Conservation (phyloP, 2,888 invertebrate species). For the Dicranocentrus wangi region DNA sequence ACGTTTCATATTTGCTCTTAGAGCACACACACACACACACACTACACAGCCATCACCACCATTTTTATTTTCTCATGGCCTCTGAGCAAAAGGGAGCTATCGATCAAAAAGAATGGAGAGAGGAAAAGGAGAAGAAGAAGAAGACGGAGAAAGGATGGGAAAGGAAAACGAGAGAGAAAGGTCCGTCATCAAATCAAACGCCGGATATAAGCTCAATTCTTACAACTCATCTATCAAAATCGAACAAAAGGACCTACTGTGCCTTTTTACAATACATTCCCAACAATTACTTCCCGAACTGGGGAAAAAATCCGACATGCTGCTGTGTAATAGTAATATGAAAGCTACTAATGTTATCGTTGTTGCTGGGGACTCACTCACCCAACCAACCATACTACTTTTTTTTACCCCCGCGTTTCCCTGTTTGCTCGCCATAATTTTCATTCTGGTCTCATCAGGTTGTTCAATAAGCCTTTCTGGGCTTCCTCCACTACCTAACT, state of each 20-base stretch:
- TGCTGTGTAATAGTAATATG: too few relatives aligned
- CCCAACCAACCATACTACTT: not conserved
- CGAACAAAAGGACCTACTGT: constrained; percentile 61
- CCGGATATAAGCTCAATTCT: constrained; percentile 66
- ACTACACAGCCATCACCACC: not conserved
- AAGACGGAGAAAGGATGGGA: constrained; percentile 27
- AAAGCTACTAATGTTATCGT: constrained; percentile 17
- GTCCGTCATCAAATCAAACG: constrained; percentile 66
- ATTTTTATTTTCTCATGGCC: not conserved
- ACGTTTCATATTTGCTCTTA: constrained; percentile 33
- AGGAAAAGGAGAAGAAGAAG: constrained; percentile 22
- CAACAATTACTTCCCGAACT: constrained; percentile 60
- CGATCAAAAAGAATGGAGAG: constrained; percentile 53
- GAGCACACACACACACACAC: not conserved
- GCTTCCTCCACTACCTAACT: constrained; percentile 19
- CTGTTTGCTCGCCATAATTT: constrained; percentile 48
- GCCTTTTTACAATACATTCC: constrained; percentile 61
- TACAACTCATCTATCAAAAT: constrained; percentile 66
- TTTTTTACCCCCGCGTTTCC: constrained; percentile 12
- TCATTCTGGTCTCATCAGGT: constrained; percentile 50
- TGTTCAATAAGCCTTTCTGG: constrained; percentile 41
- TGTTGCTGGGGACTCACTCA: not conserved
- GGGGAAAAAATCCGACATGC: too few relatives aligned
- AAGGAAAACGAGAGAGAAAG: constrained; percentile 59
- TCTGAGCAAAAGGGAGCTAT: constrained; percentile 51